phyloP scores from a whole-genome alignment of 2,888 invertebrate species.

The Gymnoscelis rufifasciata region DNA sequence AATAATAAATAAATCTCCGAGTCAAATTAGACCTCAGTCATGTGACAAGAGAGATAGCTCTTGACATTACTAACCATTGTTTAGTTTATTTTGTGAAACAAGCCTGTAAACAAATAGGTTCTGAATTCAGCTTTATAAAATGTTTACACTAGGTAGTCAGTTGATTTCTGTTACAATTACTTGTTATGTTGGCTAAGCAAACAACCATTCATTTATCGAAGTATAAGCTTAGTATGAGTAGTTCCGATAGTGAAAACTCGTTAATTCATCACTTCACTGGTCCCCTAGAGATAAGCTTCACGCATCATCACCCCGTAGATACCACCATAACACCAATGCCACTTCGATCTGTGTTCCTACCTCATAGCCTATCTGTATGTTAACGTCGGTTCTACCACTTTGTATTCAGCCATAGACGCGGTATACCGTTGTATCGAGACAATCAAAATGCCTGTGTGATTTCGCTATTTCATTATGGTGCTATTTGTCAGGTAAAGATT shows the following conservation, averaged over 20 bases:
- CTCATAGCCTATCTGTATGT: conserved; percentile 39
- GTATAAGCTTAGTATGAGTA: not conserved
- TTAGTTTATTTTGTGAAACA: no score
- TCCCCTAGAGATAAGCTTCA: conserved; percentile 19
- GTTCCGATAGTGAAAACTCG: conserved; percentile 2
- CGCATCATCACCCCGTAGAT: conserved; percentile 26
- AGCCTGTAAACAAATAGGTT: no score
- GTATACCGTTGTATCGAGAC: conserved; percentile 19
- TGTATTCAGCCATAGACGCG: conserved; percentile 27
- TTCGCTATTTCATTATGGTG: conserved; percentile 31
- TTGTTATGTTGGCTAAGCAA: not conserved
- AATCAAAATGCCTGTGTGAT: conserved; percentile 19
- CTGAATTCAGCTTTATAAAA: no score
- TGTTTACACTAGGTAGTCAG: no score
- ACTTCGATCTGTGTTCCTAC: no score
- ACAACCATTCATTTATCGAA: not conserved
- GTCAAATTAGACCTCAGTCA: no score
- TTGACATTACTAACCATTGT: no score
- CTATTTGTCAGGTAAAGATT: conserved; percentile 33
- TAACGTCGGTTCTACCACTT: conserved; percentile 27
- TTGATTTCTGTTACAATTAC: no score
- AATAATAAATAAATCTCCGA: no score
- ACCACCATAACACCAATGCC: no score
- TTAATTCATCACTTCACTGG: conserved; percentile 11
- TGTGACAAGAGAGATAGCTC: no score